Percentiles rank a stretch among this genome's conserved stretches.
phyloP scores from a whole-genome alignment of 2,113 vertebrate species.

The Gopherus evgoodei region DNA sequence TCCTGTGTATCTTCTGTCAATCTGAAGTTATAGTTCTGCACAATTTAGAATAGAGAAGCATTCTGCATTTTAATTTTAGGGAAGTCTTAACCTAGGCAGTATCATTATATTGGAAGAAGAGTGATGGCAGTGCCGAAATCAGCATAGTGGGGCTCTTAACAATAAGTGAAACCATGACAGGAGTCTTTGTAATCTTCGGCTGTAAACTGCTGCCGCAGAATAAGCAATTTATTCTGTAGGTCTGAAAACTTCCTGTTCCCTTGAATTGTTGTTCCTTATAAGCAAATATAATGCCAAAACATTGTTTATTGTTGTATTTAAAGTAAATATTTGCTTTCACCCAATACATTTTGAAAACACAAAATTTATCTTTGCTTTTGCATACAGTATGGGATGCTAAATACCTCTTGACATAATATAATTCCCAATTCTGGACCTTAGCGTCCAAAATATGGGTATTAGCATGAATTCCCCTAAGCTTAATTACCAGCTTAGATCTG shows the following conservation, averaged over 20 bases:
- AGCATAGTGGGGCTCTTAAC: neutral
- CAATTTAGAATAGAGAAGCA: neutral
- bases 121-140: neutral
- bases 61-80: neutral
- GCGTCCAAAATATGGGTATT: too few relatives aligned
- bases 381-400: neutral
- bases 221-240: neutral
- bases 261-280: neutral
- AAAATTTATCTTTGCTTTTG: neutral
- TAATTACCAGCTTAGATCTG: too few relatives aligned
- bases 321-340: neutral
- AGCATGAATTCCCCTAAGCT: too few relatives aligned
- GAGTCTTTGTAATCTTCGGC: neutral
- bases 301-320: neutral
- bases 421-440: too few relatives aligned
- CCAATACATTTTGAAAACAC: neutral
- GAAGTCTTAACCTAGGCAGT: neutral
- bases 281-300: neutral
- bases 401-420: neutral
- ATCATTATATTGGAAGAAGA: neutral
- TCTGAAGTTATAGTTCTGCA: neutral
- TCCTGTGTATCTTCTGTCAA: fast-evolving
- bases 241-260: neutral
- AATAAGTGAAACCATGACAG: neutral
- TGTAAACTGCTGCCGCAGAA: neutral